Evolutionary conservation across 2,113 vertebrate species (phyloP), one percentile per base, ranked within the genome.

Genomic region (Hippoglossus stenolepis): DNA sequence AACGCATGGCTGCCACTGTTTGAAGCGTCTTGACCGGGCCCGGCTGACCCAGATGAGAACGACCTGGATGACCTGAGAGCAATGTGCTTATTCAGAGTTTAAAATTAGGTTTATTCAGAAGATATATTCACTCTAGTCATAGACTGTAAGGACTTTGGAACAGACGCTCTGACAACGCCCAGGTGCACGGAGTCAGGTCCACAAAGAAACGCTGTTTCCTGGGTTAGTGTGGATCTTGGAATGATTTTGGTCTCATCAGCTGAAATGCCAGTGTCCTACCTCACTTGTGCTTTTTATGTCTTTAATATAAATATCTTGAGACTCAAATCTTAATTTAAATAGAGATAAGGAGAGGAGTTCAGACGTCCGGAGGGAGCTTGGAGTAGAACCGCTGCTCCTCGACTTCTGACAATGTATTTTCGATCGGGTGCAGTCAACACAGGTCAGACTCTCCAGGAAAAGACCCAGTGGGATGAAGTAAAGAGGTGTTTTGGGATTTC

Each of bases 1-100:
- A 11, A 11, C 40, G 40, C 40, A 6, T 20, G 7, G 12, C 54
- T 57, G 71, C 21, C 45, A 75, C 0, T 31, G 53, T 81, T 73
- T 66, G 28, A 75, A 73, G 61, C 65, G 43, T 51, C 18, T 40
- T 58, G 56, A 86, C 59, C 12, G 13, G 13, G 47, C 21, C n/a
- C 24, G 18, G 56, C 0, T 67, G 85, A 77, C 70, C 73, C 65
- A 61, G 61, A 66, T 53, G 38, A 63, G 21, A 63, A 14, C 31
- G 64, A 70, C 62, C 69, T 11, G 69, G 9, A 18, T 70, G 77
- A 79, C 58, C 69, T 21, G 10, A 54, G 2, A 14, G 21, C 26
- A 47, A 24, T 56, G 28, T 18, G 23, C 26, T 70, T 6, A 35
- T 71, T 63, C 13, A 21, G 5, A 70, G 15, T 26, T 43, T 2